phyloP scores from a whole-genome alignment of 2,888 invertebrate species.

The Drosophila histrio region DNA sequence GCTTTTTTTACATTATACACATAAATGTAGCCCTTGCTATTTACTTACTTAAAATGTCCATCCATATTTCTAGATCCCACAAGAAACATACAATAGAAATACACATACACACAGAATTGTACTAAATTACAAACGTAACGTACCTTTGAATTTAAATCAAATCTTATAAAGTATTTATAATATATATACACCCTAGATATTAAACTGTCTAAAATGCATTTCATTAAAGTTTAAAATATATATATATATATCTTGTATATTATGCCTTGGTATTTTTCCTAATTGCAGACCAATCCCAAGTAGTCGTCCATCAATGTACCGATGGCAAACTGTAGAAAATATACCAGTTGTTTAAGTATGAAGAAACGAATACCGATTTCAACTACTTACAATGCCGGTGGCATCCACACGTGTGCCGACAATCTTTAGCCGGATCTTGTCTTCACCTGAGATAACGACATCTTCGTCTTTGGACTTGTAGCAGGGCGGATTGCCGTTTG shows the following conservation, averaged over 20 bases:
- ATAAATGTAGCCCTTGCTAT: conserved; percentile 46
- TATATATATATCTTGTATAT: conserved; percentile 46
- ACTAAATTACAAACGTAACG: conserved; percentile 74
- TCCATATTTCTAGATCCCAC: conserved; percentile 51
- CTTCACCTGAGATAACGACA: conserved; percentile 97
- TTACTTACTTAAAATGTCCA: conserved; percentile 54
- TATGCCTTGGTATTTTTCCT: conserved; percentile 22
- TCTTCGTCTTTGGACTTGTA: conserved; percentile 99
- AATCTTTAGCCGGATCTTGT: conserved; percentile 98
- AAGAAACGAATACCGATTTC: not conserved
- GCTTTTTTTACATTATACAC: conserved; percentile 28
- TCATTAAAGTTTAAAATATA: conserved; percentile 74
- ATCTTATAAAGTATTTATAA: conserved; percentile 77
- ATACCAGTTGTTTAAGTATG: not conserved
- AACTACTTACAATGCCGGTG: conserved; percentile 95
- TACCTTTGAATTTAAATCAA: conserved; percentile 78
- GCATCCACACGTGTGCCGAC: conserved; percentile 99
- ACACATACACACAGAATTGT: conserved; percentile 49
- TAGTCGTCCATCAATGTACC: conserved; percentile 99
- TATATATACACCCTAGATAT: conserved; percentile 66
- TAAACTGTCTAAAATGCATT: conserved; percentile 72
- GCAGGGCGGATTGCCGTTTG: conserved; percentile 98
- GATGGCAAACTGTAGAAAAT: conserved; percentile 94
- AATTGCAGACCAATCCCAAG: conserved; percentile 89
- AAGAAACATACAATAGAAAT: conserved; percentile 14